These are phyloP conservation scores for Hylaeus anthracinus DNA, from an alignment of 1,140 invertebrate species.

Conservation along the genomic window DNA sequence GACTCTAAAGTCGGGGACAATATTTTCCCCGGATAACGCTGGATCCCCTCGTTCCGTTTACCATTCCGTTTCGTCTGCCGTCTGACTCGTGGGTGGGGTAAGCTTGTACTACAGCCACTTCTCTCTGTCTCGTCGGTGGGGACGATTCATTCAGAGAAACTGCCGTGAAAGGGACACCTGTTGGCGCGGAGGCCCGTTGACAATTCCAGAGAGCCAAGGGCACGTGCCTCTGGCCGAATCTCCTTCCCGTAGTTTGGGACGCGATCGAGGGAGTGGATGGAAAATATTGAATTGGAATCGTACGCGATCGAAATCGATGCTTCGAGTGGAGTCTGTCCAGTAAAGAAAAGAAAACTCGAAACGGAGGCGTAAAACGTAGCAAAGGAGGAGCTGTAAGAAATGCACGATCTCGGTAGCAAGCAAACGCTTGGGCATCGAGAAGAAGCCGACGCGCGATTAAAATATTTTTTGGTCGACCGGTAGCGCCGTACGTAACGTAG, in stretches of 20 bases:
- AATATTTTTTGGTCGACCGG: constrained; percentile 72
- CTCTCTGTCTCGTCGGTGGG: constrained; percentile 72
- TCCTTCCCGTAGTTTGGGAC: background rate
- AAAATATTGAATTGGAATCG: too few relatives aligned
- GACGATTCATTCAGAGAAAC: constrained; percentile 82
- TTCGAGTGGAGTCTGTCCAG: too few relatives aligned
- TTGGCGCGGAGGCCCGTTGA: constrained; percentile 75
- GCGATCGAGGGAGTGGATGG: background rate
- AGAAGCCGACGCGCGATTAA: constrained; percentile 72
- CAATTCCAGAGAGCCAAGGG: constrained; percentile 75
- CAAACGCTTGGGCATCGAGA: constrained; percentile 17
- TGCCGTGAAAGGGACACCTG: constrained; percentile 82
- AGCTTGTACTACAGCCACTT: constrained; percentile 76
- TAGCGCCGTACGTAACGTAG: constrained; percentile 62
- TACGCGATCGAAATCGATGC: background rate
- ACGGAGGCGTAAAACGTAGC: background rate
- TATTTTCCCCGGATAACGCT: constrained; percentile 53
- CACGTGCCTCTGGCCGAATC: constrained; percentile 51
- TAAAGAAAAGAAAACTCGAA: background rate
- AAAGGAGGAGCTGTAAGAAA: background rate
- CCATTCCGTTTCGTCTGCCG: constrained; percentile 81
- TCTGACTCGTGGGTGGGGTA: constrained; percentile 77
- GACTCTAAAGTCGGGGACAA: constrained; percentile 35
- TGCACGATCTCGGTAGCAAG: background rate
- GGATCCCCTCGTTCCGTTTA: constrained; percentile 79